Percentiles rank a stretch among this genome's conserved stretches.
phyloP scores from a whole-genome alignment of 2,113 vertebrate genomes.

The Ammodytes dubius region DNA sequence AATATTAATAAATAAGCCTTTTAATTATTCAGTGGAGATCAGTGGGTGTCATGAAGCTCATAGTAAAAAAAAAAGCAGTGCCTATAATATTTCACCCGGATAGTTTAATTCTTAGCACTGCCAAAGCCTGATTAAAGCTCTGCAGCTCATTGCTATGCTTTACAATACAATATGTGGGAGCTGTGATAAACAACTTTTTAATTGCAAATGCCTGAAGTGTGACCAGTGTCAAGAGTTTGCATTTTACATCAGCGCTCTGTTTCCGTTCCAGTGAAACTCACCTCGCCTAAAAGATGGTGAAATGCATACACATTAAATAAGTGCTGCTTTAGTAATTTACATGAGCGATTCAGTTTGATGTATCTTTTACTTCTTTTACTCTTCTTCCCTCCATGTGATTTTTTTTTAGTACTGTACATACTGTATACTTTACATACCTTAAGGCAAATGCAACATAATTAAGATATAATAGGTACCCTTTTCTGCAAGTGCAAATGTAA shows the following conservation, averaged over 20 bases:
- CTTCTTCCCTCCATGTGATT: neutral
- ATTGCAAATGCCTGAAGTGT: slow-evolving; percentile 79
- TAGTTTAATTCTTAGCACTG: slow-evolving; percentile 57
- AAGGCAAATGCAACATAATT: neutral
- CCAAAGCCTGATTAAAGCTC: slow-evolving; percentile 62
- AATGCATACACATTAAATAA: slow-evolving; percentile 32
- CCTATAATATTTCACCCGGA: slow-evolving; percentile 65
- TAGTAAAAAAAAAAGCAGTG: slow-evolving; percentile 45
- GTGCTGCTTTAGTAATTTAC: slow-evolving; percentile 25
- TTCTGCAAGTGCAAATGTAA: slow-evolving; percentile 1
- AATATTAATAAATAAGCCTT: slow-evolving; percentile 47
- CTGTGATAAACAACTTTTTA: slow-evolving; percentile 78
- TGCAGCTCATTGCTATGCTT: slow-evolving; percentile 71
- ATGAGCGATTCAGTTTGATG: neutral
- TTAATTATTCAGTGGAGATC: slow-evolving; percentile 47
- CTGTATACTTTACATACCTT: too few species aligned
- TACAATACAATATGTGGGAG: slow-evolving; percentile 67
- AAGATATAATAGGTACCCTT: neutral
- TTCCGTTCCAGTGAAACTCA: slow-evolving; percentile 38
- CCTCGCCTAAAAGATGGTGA: slow-evolving; percentile 48
- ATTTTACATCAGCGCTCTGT: slow-evolving; percentile 43
- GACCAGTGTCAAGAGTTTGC: slow-evolving; percentile 74
- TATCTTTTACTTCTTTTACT: neutral
- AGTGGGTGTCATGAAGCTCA: slow-evolving; percentile 41
- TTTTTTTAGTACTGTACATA: neutral